Conservation (phyloP, 2,113 vertebrate genomes). For the Microcebus jonahi region DNA sequence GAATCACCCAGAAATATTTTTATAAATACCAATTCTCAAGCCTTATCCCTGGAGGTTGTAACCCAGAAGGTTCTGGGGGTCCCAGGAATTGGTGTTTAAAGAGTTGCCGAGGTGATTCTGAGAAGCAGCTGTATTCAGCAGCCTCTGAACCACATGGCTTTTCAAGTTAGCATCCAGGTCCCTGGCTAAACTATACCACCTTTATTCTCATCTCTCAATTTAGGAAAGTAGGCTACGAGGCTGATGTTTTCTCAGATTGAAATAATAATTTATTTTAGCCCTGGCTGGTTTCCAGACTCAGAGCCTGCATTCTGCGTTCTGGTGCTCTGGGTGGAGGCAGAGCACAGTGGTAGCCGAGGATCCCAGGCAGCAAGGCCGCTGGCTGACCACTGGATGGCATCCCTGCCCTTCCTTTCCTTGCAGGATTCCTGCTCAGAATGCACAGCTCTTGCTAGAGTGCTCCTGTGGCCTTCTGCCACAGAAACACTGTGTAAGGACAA, state of each 20-base stretch:
- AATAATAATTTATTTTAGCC: neutral
- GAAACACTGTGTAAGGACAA: too few relatives aligned
- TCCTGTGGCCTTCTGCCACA: neutral
- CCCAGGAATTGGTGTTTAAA: neutral
- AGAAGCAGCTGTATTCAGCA: neutral
- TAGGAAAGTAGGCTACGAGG: neutral
- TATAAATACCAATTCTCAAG: neutral
- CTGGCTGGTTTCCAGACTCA: neutral
- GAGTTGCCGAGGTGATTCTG: neutral
- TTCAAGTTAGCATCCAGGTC: neutral
- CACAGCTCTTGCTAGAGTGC: constrained; percentile 24
- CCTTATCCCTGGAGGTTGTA: neutral
- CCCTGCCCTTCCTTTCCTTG: constrained; percentile 67
- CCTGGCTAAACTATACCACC: neutral
- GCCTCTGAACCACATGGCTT: neutral
- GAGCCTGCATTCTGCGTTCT: neutral
- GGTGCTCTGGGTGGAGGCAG: neutral
- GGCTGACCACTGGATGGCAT: constrained; percentile 78
- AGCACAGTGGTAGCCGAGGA: neutral
- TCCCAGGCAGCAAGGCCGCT: constrained; percentile 17
- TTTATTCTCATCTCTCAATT: neutral
- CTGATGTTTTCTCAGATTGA: neutral
- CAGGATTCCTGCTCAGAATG: neutral
- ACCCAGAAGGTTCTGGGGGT: neutral
- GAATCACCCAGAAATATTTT: neutral